Evolutionary conservation across 2,797 vertebrate species (phyloP).

Genomic region (Tragopan temminckii): DNA sequence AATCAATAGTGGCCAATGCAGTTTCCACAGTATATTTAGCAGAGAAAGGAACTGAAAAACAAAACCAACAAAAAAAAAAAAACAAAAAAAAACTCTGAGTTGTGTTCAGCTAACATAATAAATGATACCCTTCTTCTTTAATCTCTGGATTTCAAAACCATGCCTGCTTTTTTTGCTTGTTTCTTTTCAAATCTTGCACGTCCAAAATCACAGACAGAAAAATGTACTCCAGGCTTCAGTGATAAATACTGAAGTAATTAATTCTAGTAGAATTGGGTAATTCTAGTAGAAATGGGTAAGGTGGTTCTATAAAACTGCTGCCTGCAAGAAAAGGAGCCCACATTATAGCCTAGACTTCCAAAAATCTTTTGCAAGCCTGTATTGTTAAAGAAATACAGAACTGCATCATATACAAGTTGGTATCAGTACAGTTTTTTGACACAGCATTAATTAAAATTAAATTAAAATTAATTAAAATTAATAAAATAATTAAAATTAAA

Average conservation of each 20-base stretch:
- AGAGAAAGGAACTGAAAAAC: neutral
- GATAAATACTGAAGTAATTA: too few relatives aligned
- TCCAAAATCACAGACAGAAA: neutral
- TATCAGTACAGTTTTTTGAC: constrained; percentile 11
- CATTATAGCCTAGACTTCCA: neutral
- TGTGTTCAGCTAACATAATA: neutral
- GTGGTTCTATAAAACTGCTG: neutral
- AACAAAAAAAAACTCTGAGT: neutral
- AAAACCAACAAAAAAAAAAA: neutral
- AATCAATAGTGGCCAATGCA: neutral
- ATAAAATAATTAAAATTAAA: neutral
- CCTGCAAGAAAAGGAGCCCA: neutral
- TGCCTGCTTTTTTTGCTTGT: neutral
- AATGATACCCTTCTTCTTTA: neutral
- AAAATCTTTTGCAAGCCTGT: neutral
- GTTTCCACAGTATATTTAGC: neutral
- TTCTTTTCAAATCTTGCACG: neutral
- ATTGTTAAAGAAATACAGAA: constrained; percentile 19
- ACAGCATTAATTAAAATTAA: neutral
- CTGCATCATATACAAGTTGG: neutral
- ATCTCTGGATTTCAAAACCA: neutral
- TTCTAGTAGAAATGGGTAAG: neutral
- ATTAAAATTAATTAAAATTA: neutral
- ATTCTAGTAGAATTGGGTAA: neutral
- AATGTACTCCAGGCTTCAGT: neutral